Percentiles rank a stretch among this genome's conserved stretches.
These are phyloP conservation scores for Ophraella communa DNA, from an alignment of 2,888 invertebrate species.

Conservation along the genomic window DNA sequence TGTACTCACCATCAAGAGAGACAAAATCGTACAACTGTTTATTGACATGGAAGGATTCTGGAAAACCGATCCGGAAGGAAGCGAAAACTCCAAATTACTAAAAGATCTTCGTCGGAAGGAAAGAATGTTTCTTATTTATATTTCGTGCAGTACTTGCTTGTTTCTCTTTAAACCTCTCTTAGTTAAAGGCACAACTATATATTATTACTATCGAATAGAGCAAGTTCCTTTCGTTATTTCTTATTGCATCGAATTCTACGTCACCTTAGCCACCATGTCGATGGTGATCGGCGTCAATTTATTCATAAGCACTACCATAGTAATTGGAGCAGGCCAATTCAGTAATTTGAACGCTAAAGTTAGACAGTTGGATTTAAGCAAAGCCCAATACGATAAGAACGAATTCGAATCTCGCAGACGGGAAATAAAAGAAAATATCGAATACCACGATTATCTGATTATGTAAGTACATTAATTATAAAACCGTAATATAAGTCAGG, in stretches of 20 bases:
- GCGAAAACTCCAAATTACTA: conserved; percentile 24
- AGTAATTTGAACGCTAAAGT: conserved; percentile 32
- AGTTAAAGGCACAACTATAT: conserved; percentile 32
- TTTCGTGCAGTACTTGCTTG: conserved; percentile 32
- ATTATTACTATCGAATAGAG: conserved; percentile 30
- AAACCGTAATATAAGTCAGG: too few relatives aligned
- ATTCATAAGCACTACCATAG: conserved; percentile 29
- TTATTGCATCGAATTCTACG: conserved; percentile 33
- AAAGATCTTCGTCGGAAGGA: conserved; percentile 14
- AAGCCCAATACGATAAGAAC: not conserved
- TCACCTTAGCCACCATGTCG: conserved; percentile 32
- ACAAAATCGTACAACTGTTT: conserved; percentile 23
- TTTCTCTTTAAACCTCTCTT: conserved; percentile 33
- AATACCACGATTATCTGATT: conserved; percentile 33
- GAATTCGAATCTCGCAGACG: conserved; percentile 9
- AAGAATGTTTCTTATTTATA: conserved; percentile 27
- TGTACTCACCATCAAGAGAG: conserved; percentile 22
- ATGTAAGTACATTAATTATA: conserved; percentile 32
- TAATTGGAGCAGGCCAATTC: conserved; percentile 34
- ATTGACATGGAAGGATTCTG: conserved; percentile 27
- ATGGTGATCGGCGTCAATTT: conserved; percentile 35
- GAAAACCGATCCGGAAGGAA: conserved; percentile 26
- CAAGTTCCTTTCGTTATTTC: conserved; percentile 29
- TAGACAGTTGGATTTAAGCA: conserved; percentile 19
- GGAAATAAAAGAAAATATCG: conserved; percentile 25